These are phyloP conservation scores for Xestia sexstrigata DNA, from an alignment of 2,888 invertebrate species.

Conservation along the genomic window DNA sequence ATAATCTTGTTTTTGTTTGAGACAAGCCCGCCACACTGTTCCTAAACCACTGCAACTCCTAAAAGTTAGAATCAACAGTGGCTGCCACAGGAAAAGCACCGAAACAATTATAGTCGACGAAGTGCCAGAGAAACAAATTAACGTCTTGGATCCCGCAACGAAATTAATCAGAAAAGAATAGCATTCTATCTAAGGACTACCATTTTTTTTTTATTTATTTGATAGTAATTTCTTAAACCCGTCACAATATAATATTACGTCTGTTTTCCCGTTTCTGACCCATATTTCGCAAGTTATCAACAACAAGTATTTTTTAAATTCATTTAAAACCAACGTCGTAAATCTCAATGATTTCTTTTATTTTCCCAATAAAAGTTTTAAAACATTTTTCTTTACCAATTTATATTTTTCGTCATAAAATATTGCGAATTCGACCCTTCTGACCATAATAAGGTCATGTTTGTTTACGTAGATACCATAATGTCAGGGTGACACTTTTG, in stretches of 20 bases:
- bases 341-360: slow-evolving; percentile 1
- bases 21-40: not conserved
- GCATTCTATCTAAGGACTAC: not conserved
- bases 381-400: not conserved
- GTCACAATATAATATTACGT: not conserved
- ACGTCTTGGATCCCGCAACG: not conserved
- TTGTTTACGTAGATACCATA: not conserved
- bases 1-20: not conserved
- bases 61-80: not conserved
- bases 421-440: slow-evolving; percentile 11
- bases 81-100: not conserved
- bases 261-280: no score
- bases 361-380: not conserved
- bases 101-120: not conserved
- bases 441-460: slow-evolving; percentile 10
- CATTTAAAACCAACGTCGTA: not conserved
- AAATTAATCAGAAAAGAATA: not conserved
- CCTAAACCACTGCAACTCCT: not conserved
- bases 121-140: not conserved
- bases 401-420: not conserved
- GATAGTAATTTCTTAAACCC: no score
- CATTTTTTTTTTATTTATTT: not conserved
- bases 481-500: slow-evolving; percentile 19
- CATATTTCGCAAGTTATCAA: not conserved
- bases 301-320: not conserved